A percentile compares a stretch with the other conserved stretches of the same genome.
phyloP scores from a whole-genome alignment of 1,140 invertebrate genomes.

The Drepana arcuata region DNA sequence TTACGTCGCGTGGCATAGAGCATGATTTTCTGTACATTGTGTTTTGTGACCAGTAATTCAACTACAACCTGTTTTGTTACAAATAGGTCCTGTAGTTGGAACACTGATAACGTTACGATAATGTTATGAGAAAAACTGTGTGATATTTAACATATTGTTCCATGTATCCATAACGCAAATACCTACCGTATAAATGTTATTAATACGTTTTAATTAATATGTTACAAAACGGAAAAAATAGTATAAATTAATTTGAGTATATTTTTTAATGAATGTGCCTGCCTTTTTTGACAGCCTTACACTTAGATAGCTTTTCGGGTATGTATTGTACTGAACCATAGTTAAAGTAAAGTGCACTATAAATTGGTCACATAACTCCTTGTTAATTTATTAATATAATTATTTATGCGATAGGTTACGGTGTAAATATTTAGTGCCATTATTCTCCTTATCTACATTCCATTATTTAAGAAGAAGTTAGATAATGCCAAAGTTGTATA shows the following conservation, averaged over 20 bases:
- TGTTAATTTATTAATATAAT: background rate
- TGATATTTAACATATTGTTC: background rate
- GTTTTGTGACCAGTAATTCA: slow-evolving; percentile 10
- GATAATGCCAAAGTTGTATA: slow-evolving; percentile 63
- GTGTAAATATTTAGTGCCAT: slow-evolving; percentile 68
- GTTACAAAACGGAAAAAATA: too few species aligned
- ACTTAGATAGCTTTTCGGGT: background rate
- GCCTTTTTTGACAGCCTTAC: background rate
- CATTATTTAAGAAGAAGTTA: slow-evolving; percentile 25
- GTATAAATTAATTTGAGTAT: background rate
- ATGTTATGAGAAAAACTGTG: background rate
- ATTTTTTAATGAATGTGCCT: background rate
- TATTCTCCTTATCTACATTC: slow-evolving; percentile 36
- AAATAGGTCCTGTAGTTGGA: slow-evolving; percentile 28
- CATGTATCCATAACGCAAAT: too few species aligned
- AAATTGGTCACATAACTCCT: background rate
- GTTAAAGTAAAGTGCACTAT: background rate
- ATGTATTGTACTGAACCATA: background rate
- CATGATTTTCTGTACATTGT: slow-evolving; percentile 28
- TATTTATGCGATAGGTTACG: slow-evolving; percentile 11
- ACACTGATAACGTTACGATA: slow-evolving; percentile 2
- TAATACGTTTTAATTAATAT: too few species aligned
- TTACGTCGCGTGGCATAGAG: slow-evolving; percentile 3
- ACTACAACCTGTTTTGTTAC: slow-evolving; percentile 28
- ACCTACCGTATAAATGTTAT: too few species aligned